A percentile compares a stretch with the other conserved stretches of the same genome.
These are phyloP conservation scores for Falco novaeseelandiae DNA, from an alignment of 2,797 vertebrate genomes.

Conservation along the genomic window DNA sequence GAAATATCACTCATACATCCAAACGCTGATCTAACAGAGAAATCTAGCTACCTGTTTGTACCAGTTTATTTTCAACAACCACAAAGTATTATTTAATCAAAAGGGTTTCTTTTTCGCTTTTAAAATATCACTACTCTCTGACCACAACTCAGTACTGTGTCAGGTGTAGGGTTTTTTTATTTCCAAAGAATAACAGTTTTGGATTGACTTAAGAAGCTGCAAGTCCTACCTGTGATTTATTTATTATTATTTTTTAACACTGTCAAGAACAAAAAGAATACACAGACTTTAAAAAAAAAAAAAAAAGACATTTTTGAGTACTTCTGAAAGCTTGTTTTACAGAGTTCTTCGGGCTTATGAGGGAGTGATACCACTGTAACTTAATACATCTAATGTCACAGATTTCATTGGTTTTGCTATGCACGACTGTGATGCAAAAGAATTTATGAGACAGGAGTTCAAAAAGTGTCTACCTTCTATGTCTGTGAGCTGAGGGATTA, in stretches of 20 bases:
- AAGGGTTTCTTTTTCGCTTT: not conserved
- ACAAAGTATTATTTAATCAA: not conserved
- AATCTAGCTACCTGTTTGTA: not conserved
- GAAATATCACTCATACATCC: not conserved
- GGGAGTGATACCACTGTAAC: not conserved
- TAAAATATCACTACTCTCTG: not conserved
- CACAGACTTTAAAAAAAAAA: not conserved
- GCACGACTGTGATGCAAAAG: not conserved
- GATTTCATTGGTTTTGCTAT: not conserved
- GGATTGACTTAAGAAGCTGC: not conserved
- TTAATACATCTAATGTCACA: not conserved
- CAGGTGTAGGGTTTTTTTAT: not conserved
- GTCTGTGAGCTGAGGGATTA: not conserved
- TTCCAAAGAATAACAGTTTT: not conserved
- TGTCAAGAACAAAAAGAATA: not conserved
- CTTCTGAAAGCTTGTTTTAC: not conserved
- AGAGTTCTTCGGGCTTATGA: not conserved
- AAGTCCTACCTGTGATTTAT: not conserved
- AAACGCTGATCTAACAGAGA: not conserved
- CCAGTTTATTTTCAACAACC: not conserved
- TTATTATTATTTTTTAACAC: not conserved
- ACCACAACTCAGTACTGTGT: not conserved
- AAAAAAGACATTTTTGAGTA: not conserved
- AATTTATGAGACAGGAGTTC: not conserved
- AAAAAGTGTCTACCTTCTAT: not conserved